These are phyloP conservation scores for Physeter macrocephalus DNA, from an alignment of 2,113 vertebrate species.

Conservation along the genomic window DNA sequence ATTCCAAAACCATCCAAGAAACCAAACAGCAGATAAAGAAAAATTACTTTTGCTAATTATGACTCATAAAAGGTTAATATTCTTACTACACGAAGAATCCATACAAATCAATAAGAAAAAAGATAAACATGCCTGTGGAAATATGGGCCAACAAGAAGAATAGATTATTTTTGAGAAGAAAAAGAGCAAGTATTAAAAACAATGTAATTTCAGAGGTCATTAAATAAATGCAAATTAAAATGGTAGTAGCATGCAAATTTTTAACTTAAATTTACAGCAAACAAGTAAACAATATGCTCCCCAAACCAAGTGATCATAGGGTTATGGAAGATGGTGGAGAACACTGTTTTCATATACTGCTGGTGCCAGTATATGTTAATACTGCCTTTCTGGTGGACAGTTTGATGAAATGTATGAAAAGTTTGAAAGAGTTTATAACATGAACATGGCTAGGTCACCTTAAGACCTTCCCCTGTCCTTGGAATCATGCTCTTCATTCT, in stretches of 20 bases:
- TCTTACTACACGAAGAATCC: not conserved
- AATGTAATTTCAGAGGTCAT: not conserved
- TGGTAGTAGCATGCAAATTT: not conserved
- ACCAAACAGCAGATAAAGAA: not conserved
- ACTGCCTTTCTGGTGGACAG: not conserved
- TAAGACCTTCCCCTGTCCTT: not conserved
- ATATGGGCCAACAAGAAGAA: not conserved
- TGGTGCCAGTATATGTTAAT: not conserved
- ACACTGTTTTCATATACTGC: not conserved
- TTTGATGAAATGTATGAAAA: not conserved
- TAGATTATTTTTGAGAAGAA: not conserved
- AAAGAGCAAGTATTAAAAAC: not conserved
- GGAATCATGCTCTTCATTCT: not conserved
- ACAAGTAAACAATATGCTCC: not conserved
- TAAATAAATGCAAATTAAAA: slow-evolving; percentile 9
- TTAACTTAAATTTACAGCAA: not conserved
- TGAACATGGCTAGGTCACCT: not conserved
- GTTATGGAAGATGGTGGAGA: not conserved
- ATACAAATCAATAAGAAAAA: not conserved
- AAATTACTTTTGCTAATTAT: not conserved
- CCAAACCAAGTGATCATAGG: not conserved
- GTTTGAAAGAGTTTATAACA: not conserved
- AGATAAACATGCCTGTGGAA: not conserved
- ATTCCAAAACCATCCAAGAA: not conserved
- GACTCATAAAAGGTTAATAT: not conserved